These are phyloP conservation scores for Brachionus calyciflorus DNA, from an alignment of 1,140 invertebrate genomes.

Conservation along the genomic window DNA sequence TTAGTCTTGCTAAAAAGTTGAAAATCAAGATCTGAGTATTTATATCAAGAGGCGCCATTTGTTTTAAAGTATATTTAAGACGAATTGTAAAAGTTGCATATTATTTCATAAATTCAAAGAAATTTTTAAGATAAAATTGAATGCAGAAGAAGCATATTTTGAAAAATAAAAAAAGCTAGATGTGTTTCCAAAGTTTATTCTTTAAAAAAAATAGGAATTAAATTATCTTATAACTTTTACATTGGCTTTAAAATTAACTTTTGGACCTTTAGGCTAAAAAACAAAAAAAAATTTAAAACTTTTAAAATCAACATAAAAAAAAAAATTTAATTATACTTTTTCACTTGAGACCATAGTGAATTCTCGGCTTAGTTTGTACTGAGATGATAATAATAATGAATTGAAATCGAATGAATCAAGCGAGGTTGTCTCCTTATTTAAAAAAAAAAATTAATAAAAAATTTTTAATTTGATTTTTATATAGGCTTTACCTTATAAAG, in stretches of 20 bases:
- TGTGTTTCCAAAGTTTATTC: too few species aligned
- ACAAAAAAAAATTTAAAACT: neutral
- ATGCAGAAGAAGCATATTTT: too few species aligned
- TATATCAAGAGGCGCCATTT: too few species aligned
- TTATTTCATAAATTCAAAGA: too few species aligned
- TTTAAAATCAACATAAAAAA: neutral
- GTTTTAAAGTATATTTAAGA: too few species aligned
- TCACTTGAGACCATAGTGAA: neutral
- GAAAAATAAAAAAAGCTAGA: too few species aligned
- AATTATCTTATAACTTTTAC: slow-evolving; percentile 36
- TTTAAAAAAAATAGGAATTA: neutral
- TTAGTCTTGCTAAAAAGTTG: too few species aligned
- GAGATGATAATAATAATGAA: neutral
- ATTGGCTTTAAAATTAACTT: slow-evolving; percentile 33
- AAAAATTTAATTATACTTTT: slow-evolving; percentile 13
- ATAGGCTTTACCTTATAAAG: neutral
- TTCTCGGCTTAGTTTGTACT: neutral
- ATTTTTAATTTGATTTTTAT: neutral
- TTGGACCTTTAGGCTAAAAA: neutral
- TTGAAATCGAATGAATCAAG: neutral
- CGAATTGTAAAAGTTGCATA: too few species aligned
- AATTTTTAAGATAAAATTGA: too few species aligned
- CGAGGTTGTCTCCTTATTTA: neutral
- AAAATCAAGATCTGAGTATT: too few species aligned
- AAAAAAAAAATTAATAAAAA: neutral